A percentile compares a stretch with the other conserved stretches of the same genome.
Evolutionary conservation across 1,140 invertebrate genomes (phyloP).

Genomic region (Macrotrachela quadricornifera): DNA sequence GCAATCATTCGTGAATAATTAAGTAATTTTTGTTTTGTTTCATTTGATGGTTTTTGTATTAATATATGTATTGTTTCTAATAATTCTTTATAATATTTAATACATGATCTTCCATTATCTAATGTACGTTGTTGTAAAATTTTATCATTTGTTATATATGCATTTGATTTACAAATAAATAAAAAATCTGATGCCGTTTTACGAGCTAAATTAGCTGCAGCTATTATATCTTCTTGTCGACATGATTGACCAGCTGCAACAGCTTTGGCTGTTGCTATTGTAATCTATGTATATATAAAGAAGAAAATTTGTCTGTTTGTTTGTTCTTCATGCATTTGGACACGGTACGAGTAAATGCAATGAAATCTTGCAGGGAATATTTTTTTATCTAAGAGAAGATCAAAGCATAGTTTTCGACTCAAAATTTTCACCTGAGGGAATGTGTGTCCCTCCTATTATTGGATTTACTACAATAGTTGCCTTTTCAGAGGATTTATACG

Average conservation of each 20-base stretch:
- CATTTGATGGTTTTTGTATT: constrained; percentile 17
- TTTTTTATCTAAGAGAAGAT: too few species aligned
- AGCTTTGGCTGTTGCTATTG: constrained; percentile 75
- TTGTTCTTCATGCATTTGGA: too few species aligned
- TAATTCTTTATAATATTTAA: constrained; percentile 54
- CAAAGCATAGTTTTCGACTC: too few species aligned
- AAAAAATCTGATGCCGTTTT: constrained; percentile 85
- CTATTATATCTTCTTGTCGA: constrained; percentile 82
- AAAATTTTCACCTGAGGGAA: too few species aligned
- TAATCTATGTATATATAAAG: constrained; percentile 38
- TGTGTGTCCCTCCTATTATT: too few species aligned
- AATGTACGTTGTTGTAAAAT: constrained; percentile 47
- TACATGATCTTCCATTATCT: constrained; percentile 57
- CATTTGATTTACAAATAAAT: constrained; percentile 32
- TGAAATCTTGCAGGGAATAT: too few species aligned
- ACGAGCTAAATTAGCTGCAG: constrained; percentile 79
- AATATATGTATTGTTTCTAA: constrained; percentile 57
- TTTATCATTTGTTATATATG: constrained; percentile 50
- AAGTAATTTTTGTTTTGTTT: constrained; percentile 44
- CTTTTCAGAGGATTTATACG: too few species aligned
- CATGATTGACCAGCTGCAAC: constrained; percentile 78
- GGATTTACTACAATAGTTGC: too few species aligned
- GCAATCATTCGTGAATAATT: constrained; percentile 59
- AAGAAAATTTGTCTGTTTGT: too few species aligned
- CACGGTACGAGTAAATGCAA: too few species aligned